Evolutionary conservation across 2,797 vertebrate genomes (phyloP).

Genomic region (Microchirus variegatus): DNA sequence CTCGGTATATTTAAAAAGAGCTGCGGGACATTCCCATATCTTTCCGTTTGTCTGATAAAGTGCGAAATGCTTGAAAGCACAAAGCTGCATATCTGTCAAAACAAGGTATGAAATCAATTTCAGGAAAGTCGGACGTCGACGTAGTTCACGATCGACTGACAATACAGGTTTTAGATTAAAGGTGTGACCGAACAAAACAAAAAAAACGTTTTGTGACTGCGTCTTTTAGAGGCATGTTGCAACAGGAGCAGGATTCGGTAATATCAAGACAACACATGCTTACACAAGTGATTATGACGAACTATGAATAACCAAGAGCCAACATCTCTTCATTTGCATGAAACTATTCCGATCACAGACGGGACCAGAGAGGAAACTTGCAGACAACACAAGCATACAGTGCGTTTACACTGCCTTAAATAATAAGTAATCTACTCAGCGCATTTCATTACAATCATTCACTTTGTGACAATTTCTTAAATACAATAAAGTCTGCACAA

Average conservation of each 20-base stretch:
- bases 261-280: conserved; percentile 33
- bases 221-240: conserved; percentile 19
- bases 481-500: conserved; percentile 1
- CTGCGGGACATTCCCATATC: conserved; percentile 26
- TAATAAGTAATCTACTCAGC: conserved; percentile 13
- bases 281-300: conserved; percentile 2
- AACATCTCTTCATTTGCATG: conserved; percentile 1
- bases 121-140: conserved; percentile 16
- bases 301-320: conserved; percentile 8
- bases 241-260: conserved; percentile 14
- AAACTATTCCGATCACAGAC: conserved; percentile 2
- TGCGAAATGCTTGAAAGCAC: conserved; percentile 62
- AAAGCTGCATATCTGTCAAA: conserved; percentile 43
- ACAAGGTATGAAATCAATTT: not conserved
- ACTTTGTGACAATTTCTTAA: conserved; percentile 6
- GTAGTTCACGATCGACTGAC: conserved; percentile 6
- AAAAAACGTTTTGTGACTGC: conserved; percentile 11
- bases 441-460: conserved; percentile 9
- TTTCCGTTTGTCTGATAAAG: conserved; percentile 55
- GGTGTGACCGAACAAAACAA: not conserved
- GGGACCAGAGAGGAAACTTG: conserved; percentile 7
- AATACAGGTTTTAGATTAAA: conserved; percentile 1
- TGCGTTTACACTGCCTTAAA: not conserved
- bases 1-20: conserved; percentile 2
- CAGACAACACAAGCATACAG: conserved; percentile 13